A percentile compares a stretch with the other conserved stretches of the same genome.
Evolutionary conservation across 2,113 vertebrate genomes (phyloP).

Genomic region (Chaetops frenatus): DNA sequence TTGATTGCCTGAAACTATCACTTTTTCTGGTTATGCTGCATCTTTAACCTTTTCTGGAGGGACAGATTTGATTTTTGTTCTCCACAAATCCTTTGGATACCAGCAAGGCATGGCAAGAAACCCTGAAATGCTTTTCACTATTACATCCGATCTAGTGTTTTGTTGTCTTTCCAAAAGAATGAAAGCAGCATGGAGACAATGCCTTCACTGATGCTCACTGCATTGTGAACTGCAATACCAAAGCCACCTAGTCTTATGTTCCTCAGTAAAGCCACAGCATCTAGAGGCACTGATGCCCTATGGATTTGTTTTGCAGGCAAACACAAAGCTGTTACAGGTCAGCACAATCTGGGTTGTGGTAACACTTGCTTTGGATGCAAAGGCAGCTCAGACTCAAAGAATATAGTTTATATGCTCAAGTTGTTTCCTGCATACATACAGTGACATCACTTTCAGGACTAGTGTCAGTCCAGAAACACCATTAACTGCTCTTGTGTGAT

Average conservation of each 20-base stretch:
- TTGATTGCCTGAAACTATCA: not conserved
- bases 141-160: fast-evolving
- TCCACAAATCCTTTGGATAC: not conserved
- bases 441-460: fast-evolving
- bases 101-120: not conserved
- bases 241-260: not conserved
- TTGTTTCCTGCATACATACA: not conserved
- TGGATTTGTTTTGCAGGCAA: not conserved
- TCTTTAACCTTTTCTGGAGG: not conserved
- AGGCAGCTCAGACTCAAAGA: not conserved
- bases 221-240: not conserved
- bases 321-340: not conserved
- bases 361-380: not conserved
- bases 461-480: not conserved
- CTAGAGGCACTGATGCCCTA: not conserved
- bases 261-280: not conserved
- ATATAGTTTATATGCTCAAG: not conserved
- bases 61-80: not conserved
- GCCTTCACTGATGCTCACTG: not conserved
- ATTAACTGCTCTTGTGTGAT: not conserved
- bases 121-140: not conserved
- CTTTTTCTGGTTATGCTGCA: not conserved
- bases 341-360: not conserved
- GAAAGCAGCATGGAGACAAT: not conserved
- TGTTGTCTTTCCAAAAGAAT: not conserved